Base-by-base conservation (phyloP, 2,888 invertebrate genomes). In the Chesias legatella region DNA sequence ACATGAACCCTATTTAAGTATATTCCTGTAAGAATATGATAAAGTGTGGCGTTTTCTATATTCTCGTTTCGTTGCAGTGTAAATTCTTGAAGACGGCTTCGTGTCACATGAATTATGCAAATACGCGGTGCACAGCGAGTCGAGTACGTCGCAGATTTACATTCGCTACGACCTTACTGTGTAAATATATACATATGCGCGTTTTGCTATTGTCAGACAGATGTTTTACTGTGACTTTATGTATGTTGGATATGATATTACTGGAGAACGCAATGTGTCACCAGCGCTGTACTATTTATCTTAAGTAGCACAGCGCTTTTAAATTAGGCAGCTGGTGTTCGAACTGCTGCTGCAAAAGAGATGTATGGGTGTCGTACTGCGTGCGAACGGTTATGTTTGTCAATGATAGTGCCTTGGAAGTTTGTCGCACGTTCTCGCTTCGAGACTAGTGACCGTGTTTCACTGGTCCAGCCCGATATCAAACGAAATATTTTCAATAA, bases 101-200 rank as follows among this genome's bases (percentile, higher is more conserved):
- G 58, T 71, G 77, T 79, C 76, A 74, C 75, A 78, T 82, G 79
- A 82, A 82, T 81, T 83, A 79, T 79, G 76, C 63, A 79, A 77
- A 81, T 77, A 65, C 64, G 58, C 55, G 61, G 60, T 70, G 72
- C 75, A 72, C 58, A 48, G 43, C 40, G 60, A 64, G 58, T 63
- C 64, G 68, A 68, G 64, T 64, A 64, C 61, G 67, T 68, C 55
- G 54, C 53, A 71, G 73, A 80, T 78, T 78, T 77, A 73, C 69
- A 71, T 72, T 66, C 45, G 56, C 53, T 57, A 52, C 53, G 58
- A 65, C 64, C 62, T 66, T 61, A 49, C 58, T 61, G 67, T 61
- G 52, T 63, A 60, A 61, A 67, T 59, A 59, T 53, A 63, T 60
- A 56, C 49, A 61, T 54, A 45, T 53, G 40, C 48, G 39, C 55